These are phyloP conservation scores for Drosophila percnosoma DNA, from an alignment of 2,888 invertebrate species.

Conservation along the genomic window DNA sequence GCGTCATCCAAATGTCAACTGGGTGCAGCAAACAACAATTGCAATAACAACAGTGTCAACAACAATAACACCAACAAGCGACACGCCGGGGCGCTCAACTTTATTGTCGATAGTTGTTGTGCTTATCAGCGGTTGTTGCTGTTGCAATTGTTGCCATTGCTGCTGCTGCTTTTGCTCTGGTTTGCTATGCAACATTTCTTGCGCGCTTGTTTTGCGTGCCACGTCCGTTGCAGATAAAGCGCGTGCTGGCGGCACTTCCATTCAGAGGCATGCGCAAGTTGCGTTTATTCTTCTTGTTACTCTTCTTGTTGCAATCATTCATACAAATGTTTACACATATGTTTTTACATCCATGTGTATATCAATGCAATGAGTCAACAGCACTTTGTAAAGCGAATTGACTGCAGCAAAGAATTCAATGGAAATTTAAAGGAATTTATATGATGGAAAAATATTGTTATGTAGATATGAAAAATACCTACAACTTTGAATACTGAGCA, in stretches of 20 bases:
- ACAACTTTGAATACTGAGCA: not conserved
- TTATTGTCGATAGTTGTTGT: conserved; percentile 57
- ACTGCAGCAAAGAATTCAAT: not conserved
- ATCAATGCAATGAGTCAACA: not conserved
- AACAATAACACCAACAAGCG: conserved; percentile 16
- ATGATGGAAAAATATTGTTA: not conserved
- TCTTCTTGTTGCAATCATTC: conserved; percentile 39
- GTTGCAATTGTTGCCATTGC: conserved; percentile 15
- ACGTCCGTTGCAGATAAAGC: conserved; percentile 78
- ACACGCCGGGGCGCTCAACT: conserved; percentile 62
- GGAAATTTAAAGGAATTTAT: not conserved
- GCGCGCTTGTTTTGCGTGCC: conserved; percentile 52
- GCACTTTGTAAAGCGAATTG: not conserved
- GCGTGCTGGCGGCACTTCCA: conserved; percentile 72
- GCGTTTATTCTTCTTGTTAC: conserved; percentile 17
- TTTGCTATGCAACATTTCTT: conserved; percentile 45
- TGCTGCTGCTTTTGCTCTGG: conserved; percentile 27
- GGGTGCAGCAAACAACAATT: conserved; percentile 57
- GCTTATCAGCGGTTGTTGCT: conserved; percentile 59
- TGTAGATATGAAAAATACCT: not conserved
- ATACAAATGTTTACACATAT: conserved; percentile 4
- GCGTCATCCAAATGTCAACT: conserved; percentile 71
- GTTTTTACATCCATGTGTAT: not conserved
- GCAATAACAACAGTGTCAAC: conserved; percentile 13
- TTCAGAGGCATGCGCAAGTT: conserved; percentile 33